Percentiles rank a stretch among this genome's conserved stretches.
Conservation (phyloP, 2,888 invertebrate species). For the Zonitis immaculata region DNA sequence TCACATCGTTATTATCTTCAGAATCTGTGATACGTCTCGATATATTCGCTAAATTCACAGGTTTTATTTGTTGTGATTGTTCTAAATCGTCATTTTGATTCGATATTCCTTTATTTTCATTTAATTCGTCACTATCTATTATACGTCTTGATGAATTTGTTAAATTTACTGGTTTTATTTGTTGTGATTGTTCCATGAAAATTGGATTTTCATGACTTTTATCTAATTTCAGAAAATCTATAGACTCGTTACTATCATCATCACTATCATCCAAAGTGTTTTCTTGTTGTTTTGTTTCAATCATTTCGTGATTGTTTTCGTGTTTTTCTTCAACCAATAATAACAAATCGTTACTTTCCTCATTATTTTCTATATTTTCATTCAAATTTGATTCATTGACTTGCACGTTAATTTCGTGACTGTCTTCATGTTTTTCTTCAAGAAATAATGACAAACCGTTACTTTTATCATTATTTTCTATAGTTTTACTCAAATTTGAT, state of each 20-base stretch:
- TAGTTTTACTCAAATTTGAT: too few species aligned
- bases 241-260: slow-evolving; percentile 28
- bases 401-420: slow-evolving; percentile 5
- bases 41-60: slow-evolving; percentile 18
- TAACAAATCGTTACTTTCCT: slow-evolving; percentile 12
- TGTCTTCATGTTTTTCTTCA: slow-evolving; percentile 13
- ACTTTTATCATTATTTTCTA: not conserved
- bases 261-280: not conserved
- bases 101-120: slow-evolving; percentile 5
- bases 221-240: slow-evolving; percentile 30
- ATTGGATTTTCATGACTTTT: not conserved
- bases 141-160: too few species aligned
- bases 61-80: not conserved
- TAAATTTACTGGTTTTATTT: not conserved
- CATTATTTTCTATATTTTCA: slow-evolving; percentile 6
- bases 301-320: slow-evolving; percentile 11
- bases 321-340: slow-evolving; percentile 2
- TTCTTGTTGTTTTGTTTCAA: not conserved
- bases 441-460: not conserved
- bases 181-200: not conserved
- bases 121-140: not conserved
- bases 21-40: slow-evolving; percentile 9
- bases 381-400: not conserved
- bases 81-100: not conserved
- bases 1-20: slow-evolving; percentile 18